Base-by-base conservation (phyloP, 2,797 vertebrate genomes). In the Sandelia bainsii region DNA sequence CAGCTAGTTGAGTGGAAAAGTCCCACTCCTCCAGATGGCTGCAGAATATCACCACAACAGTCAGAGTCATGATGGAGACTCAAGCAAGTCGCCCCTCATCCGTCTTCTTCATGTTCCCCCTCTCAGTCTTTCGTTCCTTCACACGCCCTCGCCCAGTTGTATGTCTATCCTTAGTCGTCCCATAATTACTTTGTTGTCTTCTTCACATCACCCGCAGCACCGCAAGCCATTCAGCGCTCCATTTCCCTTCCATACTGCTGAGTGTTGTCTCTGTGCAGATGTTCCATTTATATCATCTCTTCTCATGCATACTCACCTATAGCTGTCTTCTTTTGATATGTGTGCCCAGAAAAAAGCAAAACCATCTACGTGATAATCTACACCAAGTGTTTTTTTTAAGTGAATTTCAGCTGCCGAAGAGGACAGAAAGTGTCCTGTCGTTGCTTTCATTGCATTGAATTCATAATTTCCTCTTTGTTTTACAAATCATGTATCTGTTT, bases 181-280 rank as follows among this genome's bases (percentile, higher is more conserved):
- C 72, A 80, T 90, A 89, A 89, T 90, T 90, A 83, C 81, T 79
- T 78, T 83, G 79, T 83, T 91, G 80, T 85, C 80, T 62, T 87
- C 64, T 53, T 81, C 74, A 58, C 78, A 75, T 82, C 80, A 80
- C 75, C 64, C 77, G 17, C 86, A 75, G 69, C 70, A 72, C 81
- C 69, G 3, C 80, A 73, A 71, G 49, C 59, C 63, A 64, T 62
- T 34, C 71, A 63, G 61, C 40, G 32, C 17, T 72, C n/a, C 16
- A 8, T 69, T 82, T 62, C 56, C 64, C 81, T 83, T 75, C 72
- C 81, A 69, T 75, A 51, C 54, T 34, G 65, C 69, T 66, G 71
- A 46, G 57, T 11, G 6, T 68, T 70, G 62, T 48, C 51, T 66
- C 77, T 46, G 3, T 42, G 46, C 60, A 74, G 49, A 72, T 56